A percentile compares a stretch with the other conserved stretches of the same genome.
phyloP scores from a whole-genome alignment of 2,797 vertebrate species.

The Tachyglossus aculeatus region DNA sequence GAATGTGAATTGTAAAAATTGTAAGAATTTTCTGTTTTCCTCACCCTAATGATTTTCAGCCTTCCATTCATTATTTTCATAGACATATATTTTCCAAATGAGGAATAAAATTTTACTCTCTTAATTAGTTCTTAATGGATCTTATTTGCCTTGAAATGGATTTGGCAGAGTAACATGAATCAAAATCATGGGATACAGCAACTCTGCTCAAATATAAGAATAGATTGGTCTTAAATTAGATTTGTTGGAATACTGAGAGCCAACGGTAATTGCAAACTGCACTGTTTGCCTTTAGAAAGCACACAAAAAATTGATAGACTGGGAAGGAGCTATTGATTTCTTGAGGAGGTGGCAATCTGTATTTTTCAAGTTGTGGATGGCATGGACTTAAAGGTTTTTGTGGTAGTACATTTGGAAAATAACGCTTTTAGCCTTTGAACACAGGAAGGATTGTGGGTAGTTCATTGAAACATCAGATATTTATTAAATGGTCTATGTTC shows the following conservation, averaged over 20 bases:
- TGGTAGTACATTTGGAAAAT: conserved; percentile 20
- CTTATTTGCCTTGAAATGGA: conserved; percentile 57
- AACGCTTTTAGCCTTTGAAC: conserved; percentile 42
- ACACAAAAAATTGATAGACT: conserved; percentile 34
- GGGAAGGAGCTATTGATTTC: conserved; percentile 49
- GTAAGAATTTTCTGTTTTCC: background rate
- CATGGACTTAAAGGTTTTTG: conserved; percentile 13
- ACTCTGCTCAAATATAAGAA: conserved; percentile 49
- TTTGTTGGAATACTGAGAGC: conserved; percentile 43
- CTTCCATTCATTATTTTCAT: conserved; percentile 35
- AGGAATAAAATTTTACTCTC: conserved; percentile 42
- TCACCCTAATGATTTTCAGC: conserved; percentile 32
- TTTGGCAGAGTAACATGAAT: conserved; percentile 48
- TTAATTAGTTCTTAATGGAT: conserved; percentile 54
- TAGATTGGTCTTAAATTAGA: conserved; percentile 49
- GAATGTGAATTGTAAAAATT: background rate
- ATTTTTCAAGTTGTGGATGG: conserved; percentile 27
- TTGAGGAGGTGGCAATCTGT: background rate
- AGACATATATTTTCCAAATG: conserved; percentile 9
- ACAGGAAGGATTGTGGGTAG: background rate
- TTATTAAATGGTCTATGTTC: background rate
- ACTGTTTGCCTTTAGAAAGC: conserved; percentile 19
- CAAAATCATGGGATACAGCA: conserved; percentile 45
- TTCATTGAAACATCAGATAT: background rate
- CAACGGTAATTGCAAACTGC: conserved; percentile 29